Evolutionary conservation across 2,888 invertebrate species (phyloP), one percentile per base, ranked within the genome.

Genomic region (Tipula unca): DNA sequence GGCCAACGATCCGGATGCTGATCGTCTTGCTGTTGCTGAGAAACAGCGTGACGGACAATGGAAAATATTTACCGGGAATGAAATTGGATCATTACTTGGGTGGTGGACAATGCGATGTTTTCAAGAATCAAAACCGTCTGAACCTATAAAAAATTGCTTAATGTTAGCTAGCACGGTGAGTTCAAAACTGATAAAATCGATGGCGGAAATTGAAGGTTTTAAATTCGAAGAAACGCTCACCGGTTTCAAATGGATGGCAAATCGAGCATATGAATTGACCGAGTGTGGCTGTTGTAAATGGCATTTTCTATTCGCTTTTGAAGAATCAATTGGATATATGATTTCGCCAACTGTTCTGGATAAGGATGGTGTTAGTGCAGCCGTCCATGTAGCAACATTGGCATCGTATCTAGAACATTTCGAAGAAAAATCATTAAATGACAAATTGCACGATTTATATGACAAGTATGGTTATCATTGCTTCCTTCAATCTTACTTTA

Each of bases 161-260:
- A 94, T 98, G 92, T 90, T 99, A 85, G 94, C 97, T 85, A 99
- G 98, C 89, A 96, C 99, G 0, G 99, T 99, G 36, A 99, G 99
- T 87, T 99, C 99, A 20, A 98, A 98, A 92, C 97, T 99, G 90
- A 91, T 99, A 84, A 91, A 93, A 35, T 94, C 97, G 0, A 96
- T 99, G 89, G 95, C 96, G 0, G 92, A 93, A 83, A 93, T 92
- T 0, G 96, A 96, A 89, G 98, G 96, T 3, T 95, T 95, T 86
- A 93, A 94, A 88, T 94, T 94, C 87, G 90, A 93, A 87, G 98
- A 99, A 91, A 99, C 99, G 0, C 92, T 99, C 85, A 99, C 99
- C 0, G 99, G 99, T 0, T 99, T 99, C 90, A 99, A 99, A 89
- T 99, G 99, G 99, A 98, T 99, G 97, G 99, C 97, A 3, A 99